phyloP scores from a whole-genome alignment of 1,140 invertebrate species.

The Ctenoplectra terminalis region DNA sequence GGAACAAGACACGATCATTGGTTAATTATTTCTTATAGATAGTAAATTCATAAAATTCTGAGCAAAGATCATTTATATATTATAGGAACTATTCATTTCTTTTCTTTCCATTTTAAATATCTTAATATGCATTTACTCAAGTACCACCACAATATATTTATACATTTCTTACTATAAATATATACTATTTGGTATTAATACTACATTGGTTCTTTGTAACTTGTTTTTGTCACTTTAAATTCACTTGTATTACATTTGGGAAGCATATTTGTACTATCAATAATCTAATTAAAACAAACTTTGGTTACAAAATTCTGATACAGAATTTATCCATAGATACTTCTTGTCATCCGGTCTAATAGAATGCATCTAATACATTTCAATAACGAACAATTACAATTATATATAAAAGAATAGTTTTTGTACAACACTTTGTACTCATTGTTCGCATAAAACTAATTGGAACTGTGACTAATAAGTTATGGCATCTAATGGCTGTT shows the following conservation, averaged over 20 bases:
- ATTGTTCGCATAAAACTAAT: conserved; percentile 1
- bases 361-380: neutral
- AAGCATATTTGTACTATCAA: conserved; percentile 42
- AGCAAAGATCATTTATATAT: conserved; percentile 38
- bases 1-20: conserved; percentile 12
- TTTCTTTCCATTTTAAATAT: conserved; percentile 13
- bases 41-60: conserved; percentile 38
- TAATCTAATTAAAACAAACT: neutral
- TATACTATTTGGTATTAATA: conserved; percentile 26
- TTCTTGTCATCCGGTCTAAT: neutral
- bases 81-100: conserved; percentile 58
- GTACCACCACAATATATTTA: neutral
- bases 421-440: neutral
- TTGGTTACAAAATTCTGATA: neutral
- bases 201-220: neutral
- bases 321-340: neutral
- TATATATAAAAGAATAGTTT: conserved; percentile 11
- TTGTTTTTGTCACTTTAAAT: neutral
- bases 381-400: neutral
- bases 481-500: neutral
- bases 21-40: conserved; percentile 10
- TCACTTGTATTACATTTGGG: neutral
- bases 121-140: neutral
- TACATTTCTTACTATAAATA: conserved; percentile 8
- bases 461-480: neutral